These are phyloP conservation scores for Salminus brasiliensis DNA, from an alignment of 2,113 vertebrate species.

Conservation along the genomic window DNA sequence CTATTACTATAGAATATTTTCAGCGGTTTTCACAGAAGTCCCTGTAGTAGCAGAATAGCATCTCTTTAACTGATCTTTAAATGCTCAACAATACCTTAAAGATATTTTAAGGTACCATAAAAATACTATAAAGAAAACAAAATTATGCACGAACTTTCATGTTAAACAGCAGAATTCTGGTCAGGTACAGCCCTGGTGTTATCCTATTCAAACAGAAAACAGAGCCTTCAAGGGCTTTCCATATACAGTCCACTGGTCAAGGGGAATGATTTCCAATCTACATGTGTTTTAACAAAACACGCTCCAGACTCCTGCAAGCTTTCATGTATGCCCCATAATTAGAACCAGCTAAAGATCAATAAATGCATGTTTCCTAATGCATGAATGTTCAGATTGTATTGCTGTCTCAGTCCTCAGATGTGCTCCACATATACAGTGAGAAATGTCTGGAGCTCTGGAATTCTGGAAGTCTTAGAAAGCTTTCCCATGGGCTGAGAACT, in stretches of 20 bases:
- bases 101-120: no score
- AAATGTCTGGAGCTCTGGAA: not conserved
- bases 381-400: slow-evolving; percentile 3
- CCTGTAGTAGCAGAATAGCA: no score
- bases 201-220: not conserved
- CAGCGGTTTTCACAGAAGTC: no score
- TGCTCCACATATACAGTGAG: not conserved
- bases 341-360: not conserved
- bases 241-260: not conserved
- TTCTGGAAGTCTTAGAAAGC: not conserved
- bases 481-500: not conserved
- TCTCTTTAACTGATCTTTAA: no score
- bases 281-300: slow-evolving; percentile 11
- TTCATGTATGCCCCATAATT: not conserved
- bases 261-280: slow-evolving; percentile 33
- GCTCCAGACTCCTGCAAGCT: not conserved
- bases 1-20: no score
- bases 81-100: no score
- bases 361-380: not conserved
- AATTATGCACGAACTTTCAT: no score
- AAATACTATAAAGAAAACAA: no score
- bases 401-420: not conserved
- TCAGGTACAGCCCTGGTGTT: no score
- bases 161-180: no score
- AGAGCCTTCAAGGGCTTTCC: slow-evolving; percentile 5